Percentiles rank a stretch among this genome's conserved stretches.
Evolutionary conservation across 1,140 invertebrate genomes (phyloP).

Genomic region (Diachasma alloeum): DNA sequence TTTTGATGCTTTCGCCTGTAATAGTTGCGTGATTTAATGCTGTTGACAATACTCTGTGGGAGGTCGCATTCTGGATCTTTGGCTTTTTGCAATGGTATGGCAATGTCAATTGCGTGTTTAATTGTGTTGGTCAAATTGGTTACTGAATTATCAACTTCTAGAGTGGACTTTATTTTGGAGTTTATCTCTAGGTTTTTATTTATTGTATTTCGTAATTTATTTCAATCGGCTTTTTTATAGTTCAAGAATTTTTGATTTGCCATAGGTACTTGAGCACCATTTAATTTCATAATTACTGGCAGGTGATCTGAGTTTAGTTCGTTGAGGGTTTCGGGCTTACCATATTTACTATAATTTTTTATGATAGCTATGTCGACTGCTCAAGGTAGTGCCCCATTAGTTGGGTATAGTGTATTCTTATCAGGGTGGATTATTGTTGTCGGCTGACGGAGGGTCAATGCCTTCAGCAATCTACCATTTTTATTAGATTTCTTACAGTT

Average conservation of each 20-base stretch:
- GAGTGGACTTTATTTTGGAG: not conserved
- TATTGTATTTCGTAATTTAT: not conserved
- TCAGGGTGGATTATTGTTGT: too few species aligned
- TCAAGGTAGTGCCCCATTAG: too few species aligned
- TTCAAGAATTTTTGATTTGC: not conserved
- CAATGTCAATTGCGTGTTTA: not conserved
- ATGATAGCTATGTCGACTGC: too few species aligned
- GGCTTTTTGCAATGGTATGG: not conserved
- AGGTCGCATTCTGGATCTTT: not conserved
- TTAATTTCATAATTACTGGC: too few species aligned
- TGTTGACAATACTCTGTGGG: not conserved
- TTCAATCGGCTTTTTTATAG: constrained; percentile 16
- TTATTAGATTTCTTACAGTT: too few species aligned
- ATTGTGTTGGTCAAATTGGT: not conserved
- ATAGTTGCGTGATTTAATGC: not conserved
- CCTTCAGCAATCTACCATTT: too few species aligned
- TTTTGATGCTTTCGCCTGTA: not conserved
- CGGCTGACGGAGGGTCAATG: too few species aligned
- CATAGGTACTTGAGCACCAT: not conserved
- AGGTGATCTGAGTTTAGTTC: too few species aligned
- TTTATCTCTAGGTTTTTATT: not conserved
- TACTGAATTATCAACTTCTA: not conserved
- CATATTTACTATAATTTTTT: too few species aligned
- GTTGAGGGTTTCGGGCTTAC: too few species aligned
- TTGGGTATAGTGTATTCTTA: too few species aligned